phyloP scores from a whole-genome alignment of 2,113 vertebrate genomes.

The Plecotus auritus region DNA sequence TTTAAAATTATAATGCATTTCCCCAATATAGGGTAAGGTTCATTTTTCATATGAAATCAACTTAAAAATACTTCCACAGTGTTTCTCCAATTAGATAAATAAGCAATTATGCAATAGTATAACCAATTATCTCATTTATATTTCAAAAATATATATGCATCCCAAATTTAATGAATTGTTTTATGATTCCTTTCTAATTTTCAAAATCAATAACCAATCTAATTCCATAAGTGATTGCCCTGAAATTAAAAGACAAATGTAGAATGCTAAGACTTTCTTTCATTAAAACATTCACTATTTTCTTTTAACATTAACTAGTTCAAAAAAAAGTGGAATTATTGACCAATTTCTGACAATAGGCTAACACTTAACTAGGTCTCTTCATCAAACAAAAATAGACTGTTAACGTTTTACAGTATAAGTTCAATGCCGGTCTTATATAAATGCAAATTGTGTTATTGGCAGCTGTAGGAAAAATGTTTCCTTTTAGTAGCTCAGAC shows the following conservation, averaged over 20 bases:
- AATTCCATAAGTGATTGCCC: not conserved
- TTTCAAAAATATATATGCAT: not conserved
- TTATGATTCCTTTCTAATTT: not conserved
- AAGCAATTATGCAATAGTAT: not conserved
- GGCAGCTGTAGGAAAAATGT: not conserved
- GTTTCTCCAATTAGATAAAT: not conserved
- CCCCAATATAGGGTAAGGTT: not conserved
- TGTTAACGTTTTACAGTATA: not conserved
- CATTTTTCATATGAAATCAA: not conserved
- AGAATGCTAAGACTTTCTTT: not conserved
- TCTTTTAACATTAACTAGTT: not conserved
- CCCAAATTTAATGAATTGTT: not conserved
- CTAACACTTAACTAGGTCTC: not conserved
- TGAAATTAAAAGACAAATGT: not conserved
- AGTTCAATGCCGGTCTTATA: not conserved
- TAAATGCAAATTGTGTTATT: not conserved
- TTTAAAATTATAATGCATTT: constrained; percentile 47
- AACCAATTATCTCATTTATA: not conserved
- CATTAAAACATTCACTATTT: not conserved
- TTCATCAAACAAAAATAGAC: constrained; percentile 44
- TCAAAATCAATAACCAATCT: not conserved
- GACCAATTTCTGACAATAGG: constrained; percentile 25
- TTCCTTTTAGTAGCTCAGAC: not conserved
- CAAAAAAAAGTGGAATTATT: not conserved
- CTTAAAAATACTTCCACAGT: constrained; percentile 6